These are phyloP conservation scores for Corticium candelabrum DNA, from an alignment of 37 sponge, comb jelly and placozoan species.

Conservation along the genomic window DNA sequence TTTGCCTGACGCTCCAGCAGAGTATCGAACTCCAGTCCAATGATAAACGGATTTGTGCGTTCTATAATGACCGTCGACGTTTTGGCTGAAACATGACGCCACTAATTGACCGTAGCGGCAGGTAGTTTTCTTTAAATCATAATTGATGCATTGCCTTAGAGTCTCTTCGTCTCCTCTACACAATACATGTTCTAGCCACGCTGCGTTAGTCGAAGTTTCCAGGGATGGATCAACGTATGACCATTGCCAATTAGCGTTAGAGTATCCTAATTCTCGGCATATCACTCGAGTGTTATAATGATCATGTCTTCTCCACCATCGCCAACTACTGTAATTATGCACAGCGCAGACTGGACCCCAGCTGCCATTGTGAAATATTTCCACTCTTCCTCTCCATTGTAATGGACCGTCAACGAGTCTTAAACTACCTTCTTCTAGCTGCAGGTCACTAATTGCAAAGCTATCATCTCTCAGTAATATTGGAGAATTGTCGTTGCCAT, in stretches of 20 bases:
- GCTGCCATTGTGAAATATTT: background rate
- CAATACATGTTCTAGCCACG: background rate
- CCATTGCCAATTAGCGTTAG: background rate
- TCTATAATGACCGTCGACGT: background rate
- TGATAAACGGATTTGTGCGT: background rate
- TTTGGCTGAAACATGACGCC: background rate
- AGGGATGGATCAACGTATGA: background rate
- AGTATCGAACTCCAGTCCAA: background rate
- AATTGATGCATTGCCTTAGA: background rate
- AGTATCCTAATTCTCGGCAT: background rate
- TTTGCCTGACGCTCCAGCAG: background rate
- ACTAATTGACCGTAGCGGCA: background rate
- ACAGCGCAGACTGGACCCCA: background rate
- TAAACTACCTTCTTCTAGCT: background rate
- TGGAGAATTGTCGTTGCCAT: background rate
- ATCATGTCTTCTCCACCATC: background rate
- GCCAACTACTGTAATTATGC: background rate
- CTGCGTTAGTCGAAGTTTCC: background rate
- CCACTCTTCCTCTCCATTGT: background rate
- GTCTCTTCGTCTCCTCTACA: background rate
- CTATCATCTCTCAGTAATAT: background rate
- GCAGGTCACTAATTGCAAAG: background rate
- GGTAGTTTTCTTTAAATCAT: background rate
- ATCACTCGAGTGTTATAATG: background rate
- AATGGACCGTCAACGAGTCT: background rate